Evolutionary conservation across 1,140 invertebrate species (phyloP), one percentile per base, ranked within the genome.

Genomic region (Asbolus verrucosus): DNA sequence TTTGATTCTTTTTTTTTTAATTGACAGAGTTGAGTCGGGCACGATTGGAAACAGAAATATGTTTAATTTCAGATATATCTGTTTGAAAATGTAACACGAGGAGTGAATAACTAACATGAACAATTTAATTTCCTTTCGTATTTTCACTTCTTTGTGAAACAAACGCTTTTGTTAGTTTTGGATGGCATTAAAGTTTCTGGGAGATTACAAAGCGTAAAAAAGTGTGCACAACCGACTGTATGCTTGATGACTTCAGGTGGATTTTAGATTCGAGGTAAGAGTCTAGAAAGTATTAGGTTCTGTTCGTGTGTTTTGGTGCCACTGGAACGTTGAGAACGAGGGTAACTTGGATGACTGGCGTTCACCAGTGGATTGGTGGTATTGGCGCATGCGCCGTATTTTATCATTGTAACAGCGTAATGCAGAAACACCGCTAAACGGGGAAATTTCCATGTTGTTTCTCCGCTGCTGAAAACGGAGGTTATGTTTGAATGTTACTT

Each of bases 381-480:
- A 38, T 41, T 3, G 31, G 24, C 60, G 60, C 36, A 36, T 62
- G 60, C 60, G 60, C 18, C 16, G 18, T 62, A 14, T 14, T 62
- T 62, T 54, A 54, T 62, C 36, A 62, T 41, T 41, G 60, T 62
- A 36, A 62, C 60, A 41, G 21, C 36, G 60, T 24, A 18, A 16
- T 41, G 31, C 60, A 36, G 60, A 62, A 62, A 41, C 60, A 62
- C 11, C 60, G 46, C 46, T 54, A 54, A 62, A 41, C 24, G 60
- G 60, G 60, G 60, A 62, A 62, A 38, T 62, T 62, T 62, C 60
- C 60, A 62, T 62, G 60, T 62, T 36, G n/a, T 21, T 19, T 54
- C 8, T 62, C 13, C 36, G 27, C 60, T 15, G 18, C 16, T 27
- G 30, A 13, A 36, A 62, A 36, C 60, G 60, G 30, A 33, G 60